These are phyloP conservation scores for Coreius guichenoti DNA, from an alignment of 2,797 vertebrate genomes.

Conservation along the genomic window DNA sequence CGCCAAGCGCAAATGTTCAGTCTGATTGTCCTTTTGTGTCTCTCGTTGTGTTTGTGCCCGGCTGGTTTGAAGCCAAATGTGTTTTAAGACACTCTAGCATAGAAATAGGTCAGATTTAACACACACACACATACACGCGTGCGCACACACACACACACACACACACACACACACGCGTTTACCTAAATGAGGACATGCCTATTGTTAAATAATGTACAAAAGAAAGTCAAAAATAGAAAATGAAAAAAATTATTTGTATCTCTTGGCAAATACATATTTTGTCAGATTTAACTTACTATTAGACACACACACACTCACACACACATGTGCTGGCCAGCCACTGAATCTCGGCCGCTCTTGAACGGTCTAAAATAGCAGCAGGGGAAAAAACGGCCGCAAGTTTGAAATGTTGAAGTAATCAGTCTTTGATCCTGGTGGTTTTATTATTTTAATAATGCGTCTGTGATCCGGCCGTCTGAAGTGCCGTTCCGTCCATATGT, in stretches of 20 bases:
- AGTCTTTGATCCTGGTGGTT: slow-evolving; percentile 78
- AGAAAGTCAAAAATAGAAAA: too few species aligned
- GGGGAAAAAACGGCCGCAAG: slow-evolving; percentile 4
- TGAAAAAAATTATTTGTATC: not conserved
- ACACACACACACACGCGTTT: not conserved
- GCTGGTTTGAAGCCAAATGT: slow-evolving; percentile 1
- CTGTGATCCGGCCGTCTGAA: slow-evolving; percentile 74
- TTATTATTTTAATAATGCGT: slow-evolving; percentile 81
- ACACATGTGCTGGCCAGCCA: slow-evolving; percentile 1
- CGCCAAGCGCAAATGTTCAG: not conserved
- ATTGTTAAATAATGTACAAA: not conserved
- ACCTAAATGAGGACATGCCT: not conserved
- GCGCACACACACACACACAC: slow-evolving; percentile 41
- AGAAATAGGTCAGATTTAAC: slow-evolving; percentile 35
- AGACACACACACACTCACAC: not conserved
- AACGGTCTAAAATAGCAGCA: slow-evolving; percentile 51
- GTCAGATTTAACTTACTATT: not conserved
- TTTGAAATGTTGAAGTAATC: slow-evolving; percentile 73
- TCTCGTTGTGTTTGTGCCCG: slow-evolving; percentile 4
- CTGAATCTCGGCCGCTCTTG: not conserved
- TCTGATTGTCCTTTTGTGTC: not conserved
- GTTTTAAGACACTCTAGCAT: slow-evolving; percentile 10
- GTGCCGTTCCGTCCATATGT: slow-evolving; percentile 75
- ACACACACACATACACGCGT: not conserved
- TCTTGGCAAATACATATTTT: not conserved